Evolutionary conservation across 2,797 vertebrate genomes (phyloP).

Genomic region (Arremon brunneinucha): DNA sequence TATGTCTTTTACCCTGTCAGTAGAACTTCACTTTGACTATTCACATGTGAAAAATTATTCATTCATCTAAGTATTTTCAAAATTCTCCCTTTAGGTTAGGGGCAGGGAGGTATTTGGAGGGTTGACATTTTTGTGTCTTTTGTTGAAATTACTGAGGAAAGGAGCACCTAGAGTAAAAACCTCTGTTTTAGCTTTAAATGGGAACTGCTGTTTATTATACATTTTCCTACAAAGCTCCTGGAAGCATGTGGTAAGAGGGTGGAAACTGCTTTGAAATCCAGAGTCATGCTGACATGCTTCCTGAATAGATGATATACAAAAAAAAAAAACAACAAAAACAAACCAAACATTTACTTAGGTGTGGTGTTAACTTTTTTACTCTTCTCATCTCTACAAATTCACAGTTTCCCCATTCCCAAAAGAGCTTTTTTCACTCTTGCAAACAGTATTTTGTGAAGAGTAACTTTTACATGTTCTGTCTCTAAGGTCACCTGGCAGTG

Average conservation of each 20-base stretch:
- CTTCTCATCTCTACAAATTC: background rate
- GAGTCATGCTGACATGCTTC: background rate
- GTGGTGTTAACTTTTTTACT: background rate
- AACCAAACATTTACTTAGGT: background rate
- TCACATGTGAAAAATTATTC: background rate
- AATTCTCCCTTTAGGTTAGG: background rate
- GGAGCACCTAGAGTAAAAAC: background rate
- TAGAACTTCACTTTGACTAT: background rate
- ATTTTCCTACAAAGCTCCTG: background rate
- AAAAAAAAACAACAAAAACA: background rate
- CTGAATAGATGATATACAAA: background rate
- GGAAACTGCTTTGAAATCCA: background rate
- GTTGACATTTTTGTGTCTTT: background rate
- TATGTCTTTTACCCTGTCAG: background rate
- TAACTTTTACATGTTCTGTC: background rate
- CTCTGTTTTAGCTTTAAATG: background rate
- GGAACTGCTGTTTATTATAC: background rate
- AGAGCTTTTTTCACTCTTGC: background rate
- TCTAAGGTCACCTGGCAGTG: background rate
- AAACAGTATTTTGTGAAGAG: background rate
- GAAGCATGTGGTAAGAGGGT: background rate
- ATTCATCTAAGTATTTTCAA: constrained; percentile 8
- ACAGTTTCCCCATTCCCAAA: background rate
- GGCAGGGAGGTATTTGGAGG: background rate
- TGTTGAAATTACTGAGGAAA: background rate